Percentiles rank a stretch among this genome's conserved stretches.
phyloP scores from a whole-genome alignment of 1,140 invertebrate species.

The Heliothis subflexa region DNA sequence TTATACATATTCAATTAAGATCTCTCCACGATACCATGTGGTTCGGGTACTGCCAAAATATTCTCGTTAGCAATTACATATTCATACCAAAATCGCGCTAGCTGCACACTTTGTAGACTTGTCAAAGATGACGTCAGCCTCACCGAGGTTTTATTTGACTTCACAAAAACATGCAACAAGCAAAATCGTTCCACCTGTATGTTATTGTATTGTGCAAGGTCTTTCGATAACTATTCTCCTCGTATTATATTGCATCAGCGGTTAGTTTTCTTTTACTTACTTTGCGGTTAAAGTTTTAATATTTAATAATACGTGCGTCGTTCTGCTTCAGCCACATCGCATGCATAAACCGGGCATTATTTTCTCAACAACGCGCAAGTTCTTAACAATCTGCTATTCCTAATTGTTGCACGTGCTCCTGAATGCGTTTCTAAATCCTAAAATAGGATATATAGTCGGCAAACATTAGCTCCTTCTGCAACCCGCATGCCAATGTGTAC shows the following conservation, averaged over 20 bases:
- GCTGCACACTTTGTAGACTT: slow-evolving; percentile 22
- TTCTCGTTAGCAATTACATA: slow-evolving; percentile 1
- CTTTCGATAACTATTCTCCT: background rate
- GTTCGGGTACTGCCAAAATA: background rate
- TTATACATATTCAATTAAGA: background rate
- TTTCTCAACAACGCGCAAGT: slow-evolving; percentile 9
- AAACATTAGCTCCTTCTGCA: slow-evolving; percentile 14
- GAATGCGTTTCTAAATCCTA: slow-evolving; percentile 32
- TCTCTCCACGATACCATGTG: background rate
- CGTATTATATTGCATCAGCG: background rate
- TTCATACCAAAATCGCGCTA: background rate
- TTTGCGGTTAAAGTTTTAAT: background rate
- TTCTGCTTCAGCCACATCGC: background rate
- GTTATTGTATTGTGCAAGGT: slow-evolving; percentile 17
- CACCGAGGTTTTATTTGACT: slow-evolving; percentile 31
- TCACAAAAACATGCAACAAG: slow-evolving; percentile 18
- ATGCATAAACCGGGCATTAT: slow-evolving; percentile 23
- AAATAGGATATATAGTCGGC: slow-evolving; percentile 20
- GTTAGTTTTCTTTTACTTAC: background rate
- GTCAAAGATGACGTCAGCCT: slow-evolving; percentile 44
- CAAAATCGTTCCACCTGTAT: background rate
- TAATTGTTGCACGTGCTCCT: slow-evolving; percentile 28
- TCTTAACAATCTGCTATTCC: slow-evolving; percentile 25
- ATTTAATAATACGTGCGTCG: no score
- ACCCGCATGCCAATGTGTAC: slow-evolving; percentile 8